Evolutionary conservation across 2,113 vertebrate species (phyloP).

Genomic region (Clinocottus analis): DNA sequence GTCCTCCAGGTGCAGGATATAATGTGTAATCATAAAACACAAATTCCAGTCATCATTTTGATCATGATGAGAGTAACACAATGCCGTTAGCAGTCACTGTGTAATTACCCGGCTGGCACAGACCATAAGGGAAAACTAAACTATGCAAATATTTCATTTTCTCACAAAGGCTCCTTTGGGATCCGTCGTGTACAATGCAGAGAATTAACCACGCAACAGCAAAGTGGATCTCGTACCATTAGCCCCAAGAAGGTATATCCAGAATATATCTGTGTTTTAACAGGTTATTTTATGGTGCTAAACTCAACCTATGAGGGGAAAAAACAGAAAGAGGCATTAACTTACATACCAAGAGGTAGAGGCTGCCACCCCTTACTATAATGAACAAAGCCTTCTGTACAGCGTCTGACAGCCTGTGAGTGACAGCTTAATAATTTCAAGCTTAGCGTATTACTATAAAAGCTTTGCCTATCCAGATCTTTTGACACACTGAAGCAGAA

Average conservation of each 20-base stretch:
- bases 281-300: constrained; percentile 22
- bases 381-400: constrained; percentile 50
- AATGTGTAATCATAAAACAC: constrained; percentile 58
- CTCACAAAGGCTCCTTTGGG: constrained; percentile 55
- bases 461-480: constrained; percentile 52
- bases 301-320: not conserved
- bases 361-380: constrained; percentile 14
- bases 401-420: constrained; percentile 49
- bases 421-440: constrained; percentile 66
- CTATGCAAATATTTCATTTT: constrained; percentile 65
- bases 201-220: constrained; percentile 30
- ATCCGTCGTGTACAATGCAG: constrained; percentile 51
- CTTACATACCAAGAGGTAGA: constrained; percentile 33
- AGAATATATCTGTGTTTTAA: not conserved
- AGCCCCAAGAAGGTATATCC: constrained; percentile 1
- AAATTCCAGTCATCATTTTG: constrained; percentile 56
- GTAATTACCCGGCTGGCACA: constrained; percentile 65
- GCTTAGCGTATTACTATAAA: constrained; percentile 58
- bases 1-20: constrained; percentile 55
- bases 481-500: constrained; percentile 49
- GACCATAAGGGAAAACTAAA: constrained; percentile 53
- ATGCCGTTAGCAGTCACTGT: constrained; percentile 51
- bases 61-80: constrained; percentile 57
- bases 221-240: constrained; percentile 25
- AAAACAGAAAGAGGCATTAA: constrained; percentile 23